Evolutionary conservation across 2,888 invertebrate species (phyloP).

Genomic region (Chrysolina haemoptera): DNA sequence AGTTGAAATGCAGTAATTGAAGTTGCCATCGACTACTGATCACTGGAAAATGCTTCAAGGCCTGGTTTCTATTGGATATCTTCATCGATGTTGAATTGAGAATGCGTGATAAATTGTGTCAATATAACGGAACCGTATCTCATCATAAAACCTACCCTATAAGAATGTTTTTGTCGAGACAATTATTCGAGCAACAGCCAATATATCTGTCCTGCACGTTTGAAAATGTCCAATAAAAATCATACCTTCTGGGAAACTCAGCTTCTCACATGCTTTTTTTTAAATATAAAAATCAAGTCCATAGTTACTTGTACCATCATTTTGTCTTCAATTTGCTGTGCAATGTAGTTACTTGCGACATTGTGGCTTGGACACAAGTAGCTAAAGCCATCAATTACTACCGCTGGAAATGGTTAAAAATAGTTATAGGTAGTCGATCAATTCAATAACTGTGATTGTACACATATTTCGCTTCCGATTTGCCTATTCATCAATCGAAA

Average conservation of each 20-base stretch:
- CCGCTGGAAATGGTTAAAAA: constrained; percentile 5
- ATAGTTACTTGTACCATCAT: neutral
- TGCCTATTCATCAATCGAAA: constrained; percentile 12
- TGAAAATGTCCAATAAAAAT: too few species aligned
- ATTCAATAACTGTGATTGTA: neutral
- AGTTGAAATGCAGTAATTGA: neutral
- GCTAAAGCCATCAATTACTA: constrained; percentile 20
- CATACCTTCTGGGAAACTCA: too few species aligned
- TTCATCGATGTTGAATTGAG: too few species aligned
- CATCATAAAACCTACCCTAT: too few species aligned
- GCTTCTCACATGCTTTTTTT: neutral
- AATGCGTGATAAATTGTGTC: too few species aligned
- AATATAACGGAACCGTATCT: too few species aligned
- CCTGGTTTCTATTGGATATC: too few species aligned
- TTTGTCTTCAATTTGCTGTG: neutral
- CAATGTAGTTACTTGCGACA: constrained; percentile 48
- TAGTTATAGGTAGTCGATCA: constrained; percentile 8
- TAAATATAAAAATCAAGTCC: neutral
- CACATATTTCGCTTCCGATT: neutral
- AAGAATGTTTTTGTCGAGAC: too few species aligned
- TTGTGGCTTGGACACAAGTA: constrained; percentile 52
- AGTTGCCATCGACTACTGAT: too few species aligned
- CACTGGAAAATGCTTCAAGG: too few species aligned
- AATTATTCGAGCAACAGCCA: too few species aligned
- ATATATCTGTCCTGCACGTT: too few species aligned